Evolutionary conservation across 1,140 invertebrate genomes (phyloP).

Genomic region (Helicoverpa zea): DNA sequence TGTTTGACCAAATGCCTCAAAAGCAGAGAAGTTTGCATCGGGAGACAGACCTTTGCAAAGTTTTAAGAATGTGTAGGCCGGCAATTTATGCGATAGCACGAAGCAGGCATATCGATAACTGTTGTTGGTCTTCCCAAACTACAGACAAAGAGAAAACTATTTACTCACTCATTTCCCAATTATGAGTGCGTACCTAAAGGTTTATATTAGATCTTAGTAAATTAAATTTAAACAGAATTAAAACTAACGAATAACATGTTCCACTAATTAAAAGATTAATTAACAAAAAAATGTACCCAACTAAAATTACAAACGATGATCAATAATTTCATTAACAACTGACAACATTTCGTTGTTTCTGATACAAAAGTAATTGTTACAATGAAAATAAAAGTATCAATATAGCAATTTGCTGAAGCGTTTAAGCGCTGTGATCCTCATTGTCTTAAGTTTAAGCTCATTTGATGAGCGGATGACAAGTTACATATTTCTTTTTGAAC

Average conservation of each 20-base stretch:
- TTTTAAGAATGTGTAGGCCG: background rate
- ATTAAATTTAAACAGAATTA: background rate
- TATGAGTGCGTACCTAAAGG: no score
- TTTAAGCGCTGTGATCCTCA: background rate
- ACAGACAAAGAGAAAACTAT: no score
- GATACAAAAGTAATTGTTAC: background rate
- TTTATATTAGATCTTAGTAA: no score
- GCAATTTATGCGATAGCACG: constrained; percentile 5
- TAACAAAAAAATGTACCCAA: background rate
- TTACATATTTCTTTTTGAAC: constrained; percentile 46
- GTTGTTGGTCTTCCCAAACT: no score
- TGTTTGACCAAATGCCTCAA: no score
- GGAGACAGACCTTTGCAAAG: no score
- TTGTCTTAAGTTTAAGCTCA: constrained; percentile 31
- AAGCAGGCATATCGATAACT: background rate
- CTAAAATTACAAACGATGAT: background rate
- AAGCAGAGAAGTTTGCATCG: no score
- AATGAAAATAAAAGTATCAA: background rate
- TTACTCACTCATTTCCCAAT: no score
- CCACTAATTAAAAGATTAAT: background rate
- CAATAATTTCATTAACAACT: background rate
- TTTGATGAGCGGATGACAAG: constrained; percentile 53
- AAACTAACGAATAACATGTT: background rate
- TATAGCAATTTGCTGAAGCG: background rate
- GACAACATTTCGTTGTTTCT: background rate